Base-by-base conservation (phyloP, 1,140 invertebrate genomes). In the Scaptomyza graminum region DNA sequence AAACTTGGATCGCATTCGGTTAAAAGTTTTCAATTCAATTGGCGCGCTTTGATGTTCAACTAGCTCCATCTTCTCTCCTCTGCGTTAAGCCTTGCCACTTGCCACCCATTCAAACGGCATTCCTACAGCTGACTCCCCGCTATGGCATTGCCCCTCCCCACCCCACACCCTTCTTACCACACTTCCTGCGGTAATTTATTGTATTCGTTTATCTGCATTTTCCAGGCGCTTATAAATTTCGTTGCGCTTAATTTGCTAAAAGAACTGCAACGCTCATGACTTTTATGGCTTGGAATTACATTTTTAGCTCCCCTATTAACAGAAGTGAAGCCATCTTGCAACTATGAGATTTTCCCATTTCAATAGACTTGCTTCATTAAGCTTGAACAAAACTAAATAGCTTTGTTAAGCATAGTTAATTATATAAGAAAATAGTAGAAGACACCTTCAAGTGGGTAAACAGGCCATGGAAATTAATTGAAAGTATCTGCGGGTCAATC, bases 401-500 rank as follows among this genome's bases (percentile, higher is more conserved):
- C 41, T 43, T 34, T 5, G 6, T 13, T 44, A 31, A 44, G 31
- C 15, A 44, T 22, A 11, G 49, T 25, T 43, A 64, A 44, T 64
- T 41, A 57, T 28, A 6, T 46, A 43, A 13, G 44, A 3, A 49
- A 61, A 56, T 31, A 16, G 55, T 31, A 16, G 55, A 43, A 15
- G 55, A 28, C 25, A 15, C 41, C 55, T 46, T 13, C 55, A 31
- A 50, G 13, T 46, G 41, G 41, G n/a, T 56, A 62, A 61, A 31
- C 28, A 46, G 22, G 37, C 37, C 46, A 37, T 22, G 28, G 43
- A 65, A 74, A 74, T 81, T 77, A 87, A 87, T 78, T 87, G 60
- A 80, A 85, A 81, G 74, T 74, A 74, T 70, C 76, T 61, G 43
- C 61, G 62, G 81, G 46, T 57, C 70, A 85, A 62, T 59, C 74